phyloP scores from a whole-genome alignment of 2,888 invertebrate species.

The Deilephila porcellus region DNA sequence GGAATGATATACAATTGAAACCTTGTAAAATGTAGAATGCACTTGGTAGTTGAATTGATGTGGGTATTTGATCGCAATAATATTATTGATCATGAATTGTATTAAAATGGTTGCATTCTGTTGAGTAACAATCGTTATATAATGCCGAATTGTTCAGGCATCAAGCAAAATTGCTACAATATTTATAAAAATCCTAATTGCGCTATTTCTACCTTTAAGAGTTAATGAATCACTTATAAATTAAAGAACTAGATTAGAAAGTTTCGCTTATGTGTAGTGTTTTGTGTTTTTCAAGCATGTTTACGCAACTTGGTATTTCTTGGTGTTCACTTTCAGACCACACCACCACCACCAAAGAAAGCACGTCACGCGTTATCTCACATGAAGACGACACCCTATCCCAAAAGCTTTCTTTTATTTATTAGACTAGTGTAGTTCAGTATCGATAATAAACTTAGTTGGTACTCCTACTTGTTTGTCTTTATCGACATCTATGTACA shows the following conservation, averaged over 20 bases:
- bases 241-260: not conserved
- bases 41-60: too few species aligned
- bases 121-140: too few species aligned
- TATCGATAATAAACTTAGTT: constrained; percentile 17
- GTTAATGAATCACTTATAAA: not conserved
- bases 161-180: too few species aligned
- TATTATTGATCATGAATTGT: too few species aligned
- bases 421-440: not conserved
- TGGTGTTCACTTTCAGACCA: constrained; percentile 68
- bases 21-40: too few species aligned
- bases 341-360: constrained; percentile 74
- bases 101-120: too few species aligned
- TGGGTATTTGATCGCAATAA: too few species aligned
- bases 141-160: too few species aligned
- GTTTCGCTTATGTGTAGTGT: not conserved
- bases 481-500: constrained; percentile 4
- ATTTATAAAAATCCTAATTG: too few species aligned
- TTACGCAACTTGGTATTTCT: constrained; percentile 21
- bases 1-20: too few species aligned
- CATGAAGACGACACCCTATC: constrained; percentile 48
- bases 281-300: constrained; percentile 10
- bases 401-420: constrained; percentile 26
- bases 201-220: too few species aligned
- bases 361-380: constrained; percentile 72
- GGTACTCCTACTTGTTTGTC: constrained; percentile 8